Conservation (phyloP, 2,797 vertebrate species). For the Catostomus latipinnis region DNA sequence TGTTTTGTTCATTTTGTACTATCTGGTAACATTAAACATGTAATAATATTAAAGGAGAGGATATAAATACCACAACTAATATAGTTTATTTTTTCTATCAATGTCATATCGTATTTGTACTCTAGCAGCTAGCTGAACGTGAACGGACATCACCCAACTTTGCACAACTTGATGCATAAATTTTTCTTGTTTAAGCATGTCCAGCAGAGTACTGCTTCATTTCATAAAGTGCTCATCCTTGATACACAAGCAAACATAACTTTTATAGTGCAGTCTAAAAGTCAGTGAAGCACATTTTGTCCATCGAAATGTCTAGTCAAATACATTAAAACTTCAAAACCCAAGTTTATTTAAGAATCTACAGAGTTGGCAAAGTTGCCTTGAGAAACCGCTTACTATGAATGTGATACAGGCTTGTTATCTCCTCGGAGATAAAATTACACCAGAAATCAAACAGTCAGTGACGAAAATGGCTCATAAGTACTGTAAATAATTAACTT, state of each 20-base stretch:
- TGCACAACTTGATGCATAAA: too few relatives aligned
- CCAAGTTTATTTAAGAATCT: constrained; percentile 56
- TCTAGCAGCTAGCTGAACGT: not conserved
- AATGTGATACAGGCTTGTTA: constrained; percentile 26
- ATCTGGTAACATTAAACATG: not conserved
- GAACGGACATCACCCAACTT: not conserved
- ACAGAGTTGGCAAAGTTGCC: constrained; percentile 42
- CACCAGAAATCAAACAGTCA: constrained; percentile 28
- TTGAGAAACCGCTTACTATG: constrained; percentile 37
- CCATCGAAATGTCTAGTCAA: not conserved
- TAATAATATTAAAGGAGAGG: constrained; percentile 2
- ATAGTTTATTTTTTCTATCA: too few relatives aligned
- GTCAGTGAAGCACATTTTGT: not conserved
- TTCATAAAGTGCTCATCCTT: not conserved
- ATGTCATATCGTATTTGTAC: not conserved
- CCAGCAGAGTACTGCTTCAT: not conserved
- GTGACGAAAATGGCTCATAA: constrained; percentile 35
- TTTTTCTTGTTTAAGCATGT: too few relatives aligned
- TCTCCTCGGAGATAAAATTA: constrained; percentile 36
- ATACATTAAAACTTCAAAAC: constrained; percentile 39
- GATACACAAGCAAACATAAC: not conserved
- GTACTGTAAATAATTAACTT: constrained; percentile 8
- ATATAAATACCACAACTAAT: not conserved
- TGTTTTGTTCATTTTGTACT: not conserved
- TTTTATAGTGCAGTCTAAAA: not conserved